phyloP scores from a whole-genome alignment of 2,113 vertebrate species.

The Vulpes lagopus region DNA sequence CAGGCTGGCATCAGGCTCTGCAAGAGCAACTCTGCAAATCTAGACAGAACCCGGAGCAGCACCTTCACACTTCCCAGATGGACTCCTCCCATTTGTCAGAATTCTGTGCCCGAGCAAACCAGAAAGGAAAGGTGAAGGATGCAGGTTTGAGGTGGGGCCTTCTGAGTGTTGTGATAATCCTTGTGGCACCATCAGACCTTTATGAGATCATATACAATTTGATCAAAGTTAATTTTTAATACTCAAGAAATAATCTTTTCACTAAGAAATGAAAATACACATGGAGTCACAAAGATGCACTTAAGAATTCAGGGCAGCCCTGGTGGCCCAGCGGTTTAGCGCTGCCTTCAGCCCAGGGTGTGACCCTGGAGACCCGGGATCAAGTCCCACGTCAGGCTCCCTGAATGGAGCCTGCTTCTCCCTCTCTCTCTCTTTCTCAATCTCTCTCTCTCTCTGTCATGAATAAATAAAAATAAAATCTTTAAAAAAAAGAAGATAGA shows the following conservation, averaged over 20 bases:
- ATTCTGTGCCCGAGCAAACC: not conserved
- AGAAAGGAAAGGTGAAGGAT: not conserved
- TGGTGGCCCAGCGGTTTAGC: no score
- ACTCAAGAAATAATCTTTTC: not conserved
- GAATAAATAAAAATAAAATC: no score
- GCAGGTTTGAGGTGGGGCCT: not conserved
- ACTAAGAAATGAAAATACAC: not conserved
- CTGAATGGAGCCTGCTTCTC: no score
- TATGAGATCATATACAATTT: not conserved
- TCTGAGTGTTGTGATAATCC: not conserved
- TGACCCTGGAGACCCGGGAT: no score
- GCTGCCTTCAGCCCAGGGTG: no score
- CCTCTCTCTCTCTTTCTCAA: no score
- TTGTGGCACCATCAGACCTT: not conserved
- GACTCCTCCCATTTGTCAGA: not conserved
- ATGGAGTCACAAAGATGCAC: not conserved
- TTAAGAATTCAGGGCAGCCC: not conserved
- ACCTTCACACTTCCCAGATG: rapidly evolving
- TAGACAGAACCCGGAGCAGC: rapidly evolving
- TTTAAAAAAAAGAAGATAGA: not conserved
- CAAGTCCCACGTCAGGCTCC: no score
- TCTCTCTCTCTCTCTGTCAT: no score
- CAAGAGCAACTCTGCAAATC: not conserved
- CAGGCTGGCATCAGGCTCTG: not conserved
- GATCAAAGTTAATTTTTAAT: not conserved